Evolutionary conservation across 2,888 invertebrate species (phyloP).

Genomic region (Portevinia maculata): DNA sequence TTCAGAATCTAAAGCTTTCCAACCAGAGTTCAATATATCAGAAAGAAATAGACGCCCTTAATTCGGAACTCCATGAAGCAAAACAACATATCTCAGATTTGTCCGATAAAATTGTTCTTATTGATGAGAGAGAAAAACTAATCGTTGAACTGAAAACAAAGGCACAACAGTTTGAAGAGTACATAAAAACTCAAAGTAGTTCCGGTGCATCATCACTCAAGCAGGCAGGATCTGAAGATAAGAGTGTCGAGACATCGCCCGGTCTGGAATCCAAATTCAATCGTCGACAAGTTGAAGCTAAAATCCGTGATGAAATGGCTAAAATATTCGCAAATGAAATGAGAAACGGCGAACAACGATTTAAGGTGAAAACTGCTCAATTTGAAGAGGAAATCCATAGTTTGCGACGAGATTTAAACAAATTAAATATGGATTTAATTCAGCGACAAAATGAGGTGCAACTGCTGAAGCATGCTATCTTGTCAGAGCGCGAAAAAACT

Average conservation of each 20-base stretch:
- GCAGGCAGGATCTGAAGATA: conserved; percentile 67
- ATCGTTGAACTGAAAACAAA: conserved; percentile 86
- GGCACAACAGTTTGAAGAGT: conserved; percentile 86
- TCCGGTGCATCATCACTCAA: conserved; percentile 77
- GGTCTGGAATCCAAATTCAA: conserved; percentile 80
- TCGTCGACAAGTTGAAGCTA: conserved; percentile 80
- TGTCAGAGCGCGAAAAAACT: conserved; percentile 81
- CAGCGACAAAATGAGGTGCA: conserved; percentile 80
- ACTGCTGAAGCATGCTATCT: conserved; percentile 80
- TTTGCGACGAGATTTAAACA: conserved; percentile 79
- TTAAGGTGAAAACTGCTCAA: conserved; percentile 82
- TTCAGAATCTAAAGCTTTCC: conserved; percentile 79
- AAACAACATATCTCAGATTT: conserved; percentile 79
- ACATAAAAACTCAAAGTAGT: conserved; percentile 84
- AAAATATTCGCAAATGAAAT: conserved; percentile 86
- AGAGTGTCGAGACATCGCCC: conserved; percentile 80
- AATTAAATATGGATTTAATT: conserved; percentile 77
- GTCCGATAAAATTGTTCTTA: conserved; percentile 80
- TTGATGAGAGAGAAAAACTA: conserved; percentile 85
- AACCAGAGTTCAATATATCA: conserved; percentile 78
- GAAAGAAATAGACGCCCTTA: conserved; percentile 78
- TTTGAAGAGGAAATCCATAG: conserved; percentile 77
- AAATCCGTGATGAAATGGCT: conserved; percentile 87
- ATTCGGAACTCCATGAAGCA: conserved; percentile 79
- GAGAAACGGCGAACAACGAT: conserved; percentile 84